phyloP scores from a whole-genome alignment of 1,140 invertebrate species.

The Penaeus indicus region DNA sequence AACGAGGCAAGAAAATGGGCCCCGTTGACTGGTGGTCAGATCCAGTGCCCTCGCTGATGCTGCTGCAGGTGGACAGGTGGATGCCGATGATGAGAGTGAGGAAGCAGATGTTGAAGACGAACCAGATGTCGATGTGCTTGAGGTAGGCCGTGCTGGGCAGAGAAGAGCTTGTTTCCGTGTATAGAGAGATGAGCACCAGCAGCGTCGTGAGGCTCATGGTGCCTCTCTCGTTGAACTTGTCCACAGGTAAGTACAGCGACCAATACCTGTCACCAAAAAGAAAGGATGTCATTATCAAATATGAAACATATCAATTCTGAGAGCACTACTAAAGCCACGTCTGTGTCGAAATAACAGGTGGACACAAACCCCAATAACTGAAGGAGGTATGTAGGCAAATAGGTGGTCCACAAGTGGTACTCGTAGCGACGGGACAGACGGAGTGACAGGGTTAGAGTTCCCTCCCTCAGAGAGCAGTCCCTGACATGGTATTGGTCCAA shows the following conservation, averaged over 20 bases:
- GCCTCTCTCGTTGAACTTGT: conserved; percentile 30
- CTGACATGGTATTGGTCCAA: conserved; percentile 35
- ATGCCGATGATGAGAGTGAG: conserved; percentile 35
- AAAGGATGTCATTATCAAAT: no score
- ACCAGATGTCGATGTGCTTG: conserved; percentile 50
- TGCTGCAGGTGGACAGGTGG: conserved; percentile 24
- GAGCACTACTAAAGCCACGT: no score
- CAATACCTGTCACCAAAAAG: conserved; percentile 2
- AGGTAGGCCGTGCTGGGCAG: conserved; percentile 41
- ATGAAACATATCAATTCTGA: no score
- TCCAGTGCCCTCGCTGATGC: no score
- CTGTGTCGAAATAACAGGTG: background rate
- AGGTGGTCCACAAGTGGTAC: conserved; percentile 45
- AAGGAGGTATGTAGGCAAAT: conserved; percentile 33
- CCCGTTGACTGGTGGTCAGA: no score
- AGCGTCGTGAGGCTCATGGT: conserved; percentile 29
- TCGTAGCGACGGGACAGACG: conserved; percentile 42
- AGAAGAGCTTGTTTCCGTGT: conserved; percentile 37
- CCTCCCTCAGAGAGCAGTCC: no score
- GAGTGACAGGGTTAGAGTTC: conserved; percentile 6
- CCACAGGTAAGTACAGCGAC: conserved; percentile 28
- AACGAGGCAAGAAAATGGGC: no score
- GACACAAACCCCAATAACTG: conserved; percentile 7
- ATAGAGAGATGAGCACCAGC: conserved; percentile 36
- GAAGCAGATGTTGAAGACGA: conserved; percentile 40